A percentile compares a stretch with the other conserved stretches of the same genome.
Conservation (phyloP, 1,140 invertebrate genomes). For the Patella vulgata region DNA sequence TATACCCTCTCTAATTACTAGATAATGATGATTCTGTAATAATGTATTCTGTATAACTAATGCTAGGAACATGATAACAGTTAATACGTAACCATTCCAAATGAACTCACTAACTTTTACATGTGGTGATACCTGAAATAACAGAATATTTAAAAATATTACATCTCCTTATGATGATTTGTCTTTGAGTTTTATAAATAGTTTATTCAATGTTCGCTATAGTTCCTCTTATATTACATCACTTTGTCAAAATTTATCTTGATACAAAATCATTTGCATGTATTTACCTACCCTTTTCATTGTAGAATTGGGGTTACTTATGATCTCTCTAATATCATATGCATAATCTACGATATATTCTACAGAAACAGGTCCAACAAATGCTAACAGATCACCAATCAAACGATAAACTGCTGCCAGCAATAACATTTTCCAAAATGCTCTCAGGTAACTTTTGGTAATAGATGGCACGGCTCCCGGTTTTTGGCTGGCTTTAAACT, state of each 20-base stretch:
- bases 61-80: conserved; percentile 77
- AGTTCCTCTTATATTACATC: too few relatives aligned
- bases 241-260: too few relatives aligned
- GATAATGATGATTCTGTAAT: conserved; percentile 85
- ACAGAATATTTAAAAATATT: neutral
- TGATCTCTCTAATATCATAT: conserved; percentile 65
- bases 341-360: conserved; percentile 75
- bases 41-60: conserved; percentile 80
- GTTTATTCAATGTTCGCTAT: too few relatives aligned
- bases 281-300: conserved; percentile 3
- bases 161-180: too few relatives aligned
- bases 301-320: neutral
- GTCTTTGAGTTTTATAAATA: too few relatives aligned
- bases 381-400: conserved; percentile 79
- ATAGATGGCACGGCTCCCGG: conserved; percentile 47
- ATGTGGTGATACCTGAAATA: conserved; percentile 44
- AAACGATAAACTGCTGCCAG: conserved; percentile 81
- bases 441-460: conserved; percentile 70
- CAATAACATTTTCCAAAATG: conserved; percentile 86
- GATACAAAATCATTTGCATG: too few relatives aligned
- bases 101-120: conserved; percentile 73
- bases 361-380: conserved; percentile 81
- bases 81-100: conserved; percentile 82
- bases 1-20: conserved; percentile 83
- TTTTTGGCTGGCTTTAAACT: conserved; percentile 40